Evolutionary conservation across 2,797 vertebrate species (phyloP), one percentile per base, ranked within the genome.

Genomic region (Anguilla pacifica): DNA sequence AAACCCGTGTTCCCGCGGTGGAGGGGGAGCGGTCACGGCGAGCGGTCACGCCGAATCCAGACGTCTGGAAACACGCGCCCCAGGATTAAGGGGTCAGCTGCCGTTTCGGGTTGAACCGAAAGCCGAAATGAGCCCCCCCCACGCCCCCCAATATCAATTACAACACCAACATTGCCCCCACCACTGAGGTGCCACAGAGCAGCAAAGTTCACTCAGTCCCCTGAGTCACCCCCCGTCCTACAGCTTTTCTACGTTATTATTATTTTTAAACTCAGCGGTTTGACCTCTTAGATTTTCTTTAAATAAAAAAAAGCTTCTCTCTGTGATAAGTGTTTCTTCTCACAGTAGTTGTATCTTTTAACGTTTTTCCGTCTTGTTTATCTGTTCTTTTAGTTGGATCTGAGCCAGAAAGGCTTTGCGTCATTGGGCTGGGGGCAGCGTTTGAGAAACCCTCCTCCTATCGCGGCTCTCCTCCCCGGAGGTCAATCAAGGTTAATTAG

Each of bases 401-500:
- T 49, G 39, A 22, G 19, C 19, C 77, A 9, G 6, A 46, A 49
- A 25, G 2, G 31, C 6, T 39, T 39, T 3, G 31, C 17, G 10
- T 39, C 31, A 6, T 39, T 17, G 6, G 3, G 2, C 43, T 3
- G 19, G 19, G 6, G 19, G 43, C 39, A 0, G 39, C 5, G 72
- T 22, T 81, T 49, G 39, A 46, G 77, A 49, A 49, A 46, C 22
- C 77, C 77, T 46, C 39, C 22, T 19, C 72, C 2, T 81, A 81
- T 9, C 35, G 1, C 3, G 9, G 19, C 87, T 9, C 11, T 22
- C 64, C 39, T 86, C 92, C 89, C 91, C 91, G 89, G 92, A 94
- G 94, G 95, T 93, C 95, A 95, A 96, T 94, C 93, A 95, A 90
- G 93, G 92, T 77, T 84, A 93, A 93, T 81, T 49, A 81, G 77